These are phyloP conservation scores for Mythimna vitellina DNA, from an alignment of 2,888 invertebrate species.

Conservation along the genomic window DNA sequence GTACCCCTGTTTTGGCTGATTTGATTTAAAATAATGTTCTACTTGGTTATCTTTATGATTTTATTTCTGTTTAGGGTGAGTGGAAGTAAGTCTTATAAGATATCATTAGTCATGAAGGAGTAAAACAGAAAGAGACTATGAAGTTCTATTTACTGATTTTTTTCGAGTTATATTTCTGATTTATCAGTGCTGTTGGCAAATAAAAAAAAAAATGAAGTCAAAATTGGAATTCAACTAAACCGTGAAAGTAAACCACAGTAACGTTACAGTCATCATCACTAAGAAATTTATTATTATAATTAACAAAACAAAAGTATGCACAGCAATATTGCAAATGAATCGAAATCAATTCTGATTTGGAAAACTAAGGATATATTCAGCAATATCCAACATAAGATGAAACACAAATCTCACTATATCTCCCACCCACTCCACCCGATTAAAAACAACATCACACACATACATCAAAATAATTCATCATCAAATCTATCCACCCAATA, in stretches of 20 bases:
- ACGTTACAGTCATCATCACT: background rate
- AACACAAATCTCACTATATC: background rate
- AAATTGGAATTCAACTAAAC: background rate
- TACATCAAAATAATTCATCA: constrained; percentile 57
- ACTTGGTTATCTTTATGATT: constrained; percentile 59
- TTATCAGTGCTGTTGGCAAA: too few relatives aligned
- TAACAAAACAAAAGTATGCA: background rate
- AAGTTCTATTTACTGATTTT: background rate
- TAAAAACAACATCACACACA: constrained; percentile 27
- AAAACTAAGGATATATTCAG: background rate
- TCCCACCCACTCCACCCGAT: background rate
- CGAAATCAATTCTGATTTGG: too few relatives aligned
- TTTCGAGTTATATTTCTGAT: background rate
- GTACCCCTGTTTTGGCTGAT: constrained; percentile 64
- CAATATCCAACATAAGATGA: background rate
- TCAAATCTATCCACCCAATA: constrained; percentile 46
- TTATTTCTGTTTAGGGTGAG: constrained; percentile 41
- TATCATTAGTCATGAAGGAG: constrained; percentile 15
- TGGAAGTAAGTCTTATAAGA: constrained; percentile 19
- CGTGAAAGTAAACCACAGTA: background rate
- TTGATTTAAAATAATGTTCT: constrained; percentile 65
- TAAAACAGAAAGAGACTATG: background rate
- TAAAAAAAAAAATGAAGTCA: background rate
- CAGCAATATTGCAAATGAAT: background rate
- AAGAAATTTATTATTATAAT: background rate